These are phyloP conservation scores for Coptodon bakossiorum DNA, from an alignment of 2,113 vertebrate species.

Conservation along the genomic window DNA sequence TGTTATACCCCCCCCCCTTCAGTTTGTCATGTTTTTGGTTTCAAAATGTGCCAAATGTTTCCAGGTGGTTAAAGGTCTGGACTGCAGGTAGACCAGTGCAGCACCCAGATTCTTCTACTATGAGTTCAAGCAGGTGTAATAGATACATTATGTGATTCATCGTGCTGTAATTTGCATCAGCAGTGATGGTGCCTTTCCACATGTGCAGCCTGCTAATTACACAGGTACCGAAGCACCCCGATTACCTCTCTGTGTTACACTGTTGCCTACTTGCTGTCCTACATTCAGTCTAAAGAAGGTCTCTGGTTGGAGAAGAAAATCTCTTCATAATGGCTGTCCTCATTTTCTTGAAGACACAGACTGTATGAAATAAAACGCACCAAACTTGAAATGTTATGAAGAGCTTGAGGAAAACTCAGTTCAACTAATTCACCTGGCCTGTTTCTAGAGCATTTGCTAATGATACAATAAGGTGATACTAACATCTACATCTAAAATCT, in stretches of 20 bases:
- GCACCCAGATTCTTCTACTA: background rate
- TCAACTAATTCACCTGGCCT: too few species aligned
- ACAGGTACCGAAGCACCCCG: rapidly evolving
- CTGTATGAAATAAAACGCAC: background rate
- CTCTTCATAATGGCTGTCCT: background rate
- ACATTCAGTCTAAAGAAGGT: background rate
- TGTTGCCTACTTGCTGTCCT: background rate
- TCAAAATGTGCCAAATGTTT: background rate
- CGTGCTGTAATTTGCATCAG: rapidly evolving
- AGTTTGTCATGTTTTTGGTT: background rate
- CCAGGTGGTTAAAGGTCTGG: background rate
- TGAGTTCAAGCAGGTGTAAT: background rate
- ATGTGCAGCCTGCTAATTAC: background rate
- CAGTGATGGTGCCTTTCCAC: background rate
- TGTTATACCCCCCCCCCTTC: rapidly evolving
- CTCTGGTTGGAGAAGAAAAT: background rate
- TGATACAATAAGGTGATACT: too few species aligned
- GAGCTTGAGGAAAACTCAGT: background rate
- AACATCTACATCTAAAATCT: too few species aligned
- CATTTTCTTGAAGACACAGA: background rate
- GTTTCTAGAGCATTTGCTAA: too few species aligned
- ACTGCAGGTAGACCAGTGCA: background rate
- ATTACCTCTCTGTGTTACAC: background rate
- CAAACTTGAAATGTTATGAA: background rate
- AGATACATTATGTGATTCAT: background rate